These are phyloP conservation scores for Schmidtea mediterranea DNA, from an alignment of 1,140 invertebrate species.

Conservation along the genomic window DNA sequence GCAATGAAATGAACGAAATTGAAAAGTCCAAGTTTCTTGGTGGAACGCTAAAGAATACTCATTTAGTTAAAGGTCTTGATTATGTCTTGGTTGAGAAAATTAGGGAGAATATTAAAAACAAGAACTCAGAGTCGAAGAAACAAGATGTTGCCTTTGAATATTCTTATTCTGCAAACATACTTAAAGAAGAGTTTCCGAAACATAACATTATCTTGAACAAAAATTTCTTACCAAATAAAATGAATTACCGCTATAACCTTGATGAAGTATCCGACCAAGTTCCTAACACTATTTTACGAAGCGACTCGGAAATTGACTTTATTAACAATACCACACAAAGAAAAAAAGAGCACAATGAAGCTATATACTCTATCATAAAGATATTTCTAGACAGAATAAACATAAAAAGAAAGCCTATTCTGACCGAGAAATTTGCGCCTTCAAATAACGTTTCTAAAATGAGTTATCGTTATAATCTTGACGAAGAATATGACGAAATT, in stretches of 20 bases:
- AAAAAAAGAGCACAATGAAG: too few species aligned
- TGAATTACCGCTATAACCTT: conserved; percentile 89
- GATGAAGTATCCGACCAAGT: conserved; percentile 61
- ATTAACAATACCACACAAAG: conserved; percentile 30
- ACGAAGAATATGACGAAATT: conserved; percentile 58
- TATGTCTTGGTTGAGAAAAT: conserved; percentile 94
- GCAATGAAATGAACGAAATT: not conserved
- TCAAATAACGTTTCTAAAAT: too few species aligned
- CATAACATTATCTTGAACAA: conserved; percentile 48
- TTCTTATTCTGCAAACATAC: conserved; percentile 26
- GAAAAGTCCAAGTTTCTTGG: conserved; percentile 89
- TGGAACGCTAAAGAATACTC: conserved; percentile 98
- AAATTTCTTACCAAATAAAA: conserved; percentile 70
- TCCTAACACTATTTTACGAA: conserved; percentile 78
- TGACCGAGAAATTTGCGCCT: too few species aligned
- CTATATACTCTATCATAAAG: not conserved
- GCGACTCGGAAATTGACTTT: conserved; percentile 75
- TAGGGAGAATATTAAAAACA: not conserved
- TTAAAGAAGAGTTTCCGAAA: conserved; percentile 26
- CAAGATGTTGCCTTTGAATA: conserved; percentile 18
- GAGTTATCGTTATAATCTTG: conserved; percentile 85
- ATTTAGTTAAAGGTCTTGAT: conserved; percentile 97
- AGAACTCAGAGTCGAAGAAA: not conserved
- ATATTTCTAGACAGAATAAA: not conserved
- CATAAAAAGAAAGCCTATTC: too few species aligned